Evolutionary conservation across 2,888 invertebrate species (phyloP), one percentile per base, ranked within the genome.

Genomic region (Melanotus villosus): DNA sequence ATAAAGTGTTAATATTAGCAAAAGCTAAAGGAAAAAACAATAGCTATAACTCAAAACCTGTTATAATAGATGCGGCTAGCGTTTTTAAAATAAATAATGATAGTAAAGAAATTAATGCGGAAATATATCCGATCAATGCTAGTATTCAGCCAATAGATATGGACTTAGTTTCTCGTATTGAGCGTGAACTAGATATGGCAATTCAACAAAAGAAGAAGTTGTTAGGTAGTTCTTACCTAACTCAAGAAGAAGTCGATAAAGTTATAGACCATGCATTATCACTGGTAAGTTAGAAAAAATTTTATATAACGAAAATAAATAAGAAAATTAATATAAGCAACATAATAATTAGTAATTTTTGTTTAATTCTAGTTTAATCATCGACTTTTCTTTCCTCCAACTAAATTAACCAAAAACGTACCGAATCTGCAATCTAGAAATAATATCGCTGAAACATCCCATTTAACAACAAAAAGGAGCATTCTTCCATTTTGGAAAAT

Each of bases 1-100:
- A 77, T 9, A 67, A 75, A 32, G 45, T 79, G 32, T 60, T 79
- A 3, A 65, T 79, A 9, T 54, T 79, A 19, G 78, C 75, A 7
- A 76, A 76, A 57, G 65, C 72, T n/a, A 76, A 73, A 59, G 52
- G 60, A 6, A 67, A 68, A 26, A 14, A 57, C 50, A 23, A 21
- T 14, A 1, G 45, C 56, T 7, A 52, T 26, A 5, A 21, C 45
- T 14, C 19, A 9, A 12, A 12, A 23, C 47, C 63, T 43, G 68
- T 71, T 3, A 72, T 78, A 23, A 75, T 78, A 16, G 77, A 78
- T 36, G 76, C 76, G 2, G 77, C 78, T 6, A 75, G 77, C 52
- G 73, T 77, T n/a, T 78, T 78, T 59, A 71, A 62, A 32, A 5
- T 2, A 4, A 14, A 56, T 9, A 7, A 12, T 10, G 7, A 0